Conservation (phyloP, 2,888 invertebrate species). For the Steinernema carpocapsae region DNA sequence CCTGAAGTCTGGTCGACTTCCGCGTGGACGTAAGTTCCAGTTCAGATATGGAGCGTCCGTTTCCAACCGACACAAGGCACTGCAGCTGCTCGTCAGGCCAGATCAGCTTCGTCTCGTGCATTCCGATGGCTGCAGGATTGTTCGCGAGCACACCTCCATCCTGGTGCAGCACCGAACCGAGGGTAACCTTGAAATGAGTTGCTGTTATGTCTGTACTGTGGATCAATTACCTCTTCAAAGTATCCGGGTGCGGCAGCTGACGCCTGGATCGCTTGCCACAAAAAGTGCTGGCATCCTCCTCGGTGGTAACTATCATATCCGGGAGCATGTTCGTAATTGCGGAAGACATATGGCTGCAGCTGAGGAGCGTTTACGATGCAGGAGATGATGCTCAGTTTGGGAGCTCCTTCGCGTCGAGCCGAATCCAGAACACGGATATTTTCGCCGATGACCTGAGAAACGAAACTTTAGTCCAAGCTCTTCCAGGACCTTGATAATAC, state of each 20-base stretch:
- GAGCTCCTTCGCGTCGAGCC: conserved; percentile 49
- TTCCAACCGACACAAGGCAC: conserved; percentile 84
- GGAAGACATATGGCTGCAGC: conserved; percentile 81
- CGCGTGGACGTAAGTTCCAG: conserved; percentile 51
- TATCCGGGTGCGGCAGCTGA: conserved; percentile 90
- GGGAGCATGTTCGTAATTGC: conserved; percentile 80
- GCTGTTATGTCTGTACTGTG: neutral
- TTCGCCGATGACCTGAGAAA: conserved; percentile 53
- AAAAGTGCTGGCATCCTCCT: conserved; percentile 50
- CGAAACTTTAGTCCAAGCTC: neutral
- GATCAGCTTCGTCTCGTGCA: conserved; percentile 83
- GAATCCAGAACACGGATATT: conserved; percentile 59
- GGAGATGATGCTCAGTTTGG: conserved; percentile 79
- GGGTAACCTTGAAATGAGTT: conserved; percentile 40
- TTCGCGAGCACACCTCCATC: conserved; percentile 62
- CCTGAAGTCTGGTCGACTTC: conserved; percentile 73
- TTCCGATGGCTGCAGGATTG: conserved; percentile 85
- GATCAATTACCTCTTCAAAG: conserved; percentile 78
- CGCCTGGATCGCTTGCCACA: conserved; percentile 75
- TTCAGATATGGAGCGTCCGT: conserved; percentile 72
- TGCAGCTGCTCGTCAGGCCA: conserved; percentile 81
- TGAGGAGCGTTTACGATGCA: conserved; percentile 80
- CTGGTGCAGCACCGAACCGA: conserved; percentile 52
- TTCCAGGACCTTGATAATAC: conserved; percentile 41
- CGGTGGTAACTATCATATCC: conserved; percentile 71